Evolutionary conservation across 2,797 vertebrate species (phyloP), one percentile per base, ranked within the genome.

Genomic region (Ctenopoma kingsleyae): DNA sequence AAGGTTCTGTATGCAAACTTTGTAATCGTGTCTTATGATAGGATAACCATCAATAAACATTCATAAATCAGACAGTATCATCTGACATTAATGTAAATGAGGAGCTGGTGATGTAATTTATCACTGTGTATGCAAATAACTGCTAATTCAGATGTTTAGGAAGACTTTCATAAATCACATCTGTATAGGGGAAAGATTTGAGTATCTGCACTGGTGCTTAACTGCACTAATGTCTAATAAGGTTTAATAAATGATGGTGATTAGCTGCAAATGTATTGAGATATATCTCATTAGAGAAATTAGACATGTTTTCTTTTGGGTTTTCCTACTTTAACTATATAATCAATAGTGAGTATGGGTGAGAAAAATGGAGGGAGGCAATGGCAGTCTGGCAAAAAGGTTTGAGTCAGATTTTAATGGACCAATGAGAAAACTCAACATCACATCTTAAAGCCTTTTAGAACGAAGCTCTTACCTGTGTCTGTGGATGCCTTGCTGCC

Each of bases 401-500:
- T 9, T 30, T 52, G 48, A 53, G 48, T 6, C 15, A 44, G 20
- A 51, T 65, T 56, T 56, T 10, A 58, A 58, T 30, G 36, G n/a
- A 36, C 9, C 41, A 56, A 3, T 48, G 22, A 6, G 27, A 30
- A 6, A 66, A 17, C 20, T 66, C 9, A 60, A 58, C 6, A 40
- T 41, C 48, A 20, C 9, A 52, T 56, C 19, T 6, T 59, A 15
- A 63, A 64, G 11, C 8, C n/a, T 0, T 23, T 25, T 17, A 17
- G 11, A 19, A 17, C 23, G 0, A 15, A 63, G 44, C 35, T 22
- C 49, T 85, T 83, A 94, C 95, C 94, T 82, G 91, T 94, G 41
- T 94, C 93, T 67, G 77, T 85, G 48, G 93, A 94, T 20, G 81
- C 86, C 27, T 93, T 95, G 73, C 86, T 93, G 82, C 84, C 86